Evolutionary conservation across 2,797 vertebrate species (phyloP).

Genomic region (Cyprinodon diabolis): DNA sequence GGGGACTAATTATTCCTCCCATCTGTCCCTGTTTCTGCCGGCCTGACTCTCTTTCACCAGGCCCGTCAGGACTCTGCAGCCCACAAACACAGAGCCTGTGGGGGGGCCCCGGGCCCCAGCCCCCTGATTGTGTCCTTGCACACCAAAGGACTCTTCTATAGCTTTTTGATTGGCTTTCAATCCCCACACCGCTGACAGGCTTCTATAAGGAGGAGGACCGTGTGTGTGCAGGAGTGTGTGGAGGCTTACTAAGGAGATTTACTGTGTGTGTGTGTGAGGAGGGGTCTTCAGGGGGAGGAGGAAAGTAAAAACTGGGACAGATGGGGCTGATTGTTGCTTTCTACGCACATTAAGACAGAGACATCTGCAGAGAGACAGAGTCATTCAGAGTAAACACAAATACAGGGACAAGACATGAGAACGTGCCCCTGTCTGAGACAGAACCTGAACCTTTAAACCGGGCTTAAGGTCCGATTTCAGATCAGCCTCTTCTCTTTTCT

Average conservation of each 20-base stretch:
- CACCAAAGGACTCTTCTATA: constrained; percentile 98
- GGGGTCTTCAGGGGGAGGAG: constrained; percentile 53
- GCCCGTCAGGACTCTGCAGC: constrained; percentile 71
- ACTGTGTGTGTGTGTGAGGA: constrained; percentile 70
- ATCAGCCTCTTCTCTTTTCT: background rate
- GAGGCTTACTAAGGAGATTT: constrained; percentile 75
- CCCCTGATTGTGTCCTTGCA: constrained; percentile 85
- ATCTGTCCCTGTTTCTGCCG: constrained; percentile 89
- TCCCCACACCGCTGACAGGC: constrained; percentile 90
- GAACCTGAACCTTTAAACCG: background rate
- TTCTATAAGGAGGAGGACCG: constrained; percentile 62
- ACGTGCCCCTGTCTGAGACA: background rate
- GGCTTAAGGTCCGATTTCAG: no score
- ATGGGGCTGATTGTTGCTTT: constrained; percentile 96
- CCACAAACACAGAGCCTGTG: constrained; percentile 82
- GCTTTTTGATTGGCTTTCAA: constrained; percentile 99
- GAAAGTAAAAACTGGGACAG: constrained; percentile 95
- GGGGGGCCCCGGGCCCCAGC: constrained; percentile 71
- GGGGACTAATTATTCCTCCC: constrained; percentile 89
- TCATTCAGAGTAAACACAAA: background rate
- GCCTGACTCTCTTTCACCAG: constrained; percentile 77
- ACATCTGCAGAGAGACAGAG: constrained; percentile 93
- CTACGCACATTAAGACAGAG: constrained; percentile 95
- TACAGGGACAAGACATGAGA: background rate
- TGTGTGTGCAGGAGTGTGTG: constrained; percentile 39